These are phyloP conservation scores for Pteria penguin DNA, from an alignment of 2,888 invertebrate genomes.

Conservation along the genomic window DNA sequence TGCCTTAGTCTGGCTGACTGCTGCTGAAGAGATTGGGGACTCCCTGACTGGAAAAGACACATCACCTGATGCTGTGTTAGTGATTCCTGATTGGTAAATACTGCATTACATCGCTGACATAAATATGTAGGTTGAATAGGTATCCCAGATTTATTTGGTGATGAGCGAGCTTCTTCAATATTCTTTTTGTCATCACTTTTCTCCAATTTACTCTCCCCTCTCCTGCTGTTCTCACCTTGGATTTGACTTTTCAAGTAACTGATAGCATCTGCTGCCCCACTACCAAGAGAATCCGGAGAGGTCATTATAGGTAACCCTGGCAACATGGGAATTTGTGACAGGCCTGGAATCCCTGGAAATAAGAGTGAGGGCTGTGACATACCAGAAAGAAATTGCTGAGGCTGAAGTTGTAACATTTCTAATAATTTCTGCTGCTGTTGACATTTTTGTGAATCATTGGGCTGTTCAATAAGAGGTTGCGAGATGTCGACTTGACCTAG, in stretches of 20 bases:
- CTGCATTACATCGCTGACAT: constrained; percentile 90
- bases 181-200: background rate
- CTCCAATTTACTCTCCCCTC: constrained; percentile 3
- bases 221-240: background rate
- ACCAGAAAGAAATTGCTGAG: constrained; percentile 33
- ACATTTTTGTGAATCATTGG: constrained; percentile 80
- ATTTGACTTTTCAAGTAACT: constrained; percentile 17
- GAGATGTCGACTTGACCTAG: constrained; percentile 92
- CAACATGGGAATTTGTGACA: constrained; percentile 54
- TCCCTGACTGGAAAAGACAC: constrained; percentile 80
- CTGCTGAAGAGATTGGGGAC: constrained; percentile 23
- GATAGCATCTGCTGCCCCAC: constrained; percentile 16
- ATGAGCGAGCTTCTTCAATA: background rate
- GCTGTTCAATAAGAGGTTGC: constrained; percentile 92
- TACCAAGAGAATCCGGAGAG: constrained; percentile 33
- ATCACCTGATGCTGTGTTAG: constrained; percentile 91
- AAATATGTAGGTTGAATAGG: constrained; percentile 68
- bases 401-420: constrained; percentile 63
- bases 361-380: constrained; percentile 56
- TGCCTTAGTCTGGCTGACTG: constrained; percentile 15
- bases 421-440: constrained; percentile 81
- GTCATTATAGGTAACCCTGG: constrained; percentile 51
- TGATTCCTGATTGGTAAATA: constrained; percentile 90
- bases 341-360: constrained; percentile 54
- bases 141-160: background rate